These are phyloP conservation scores for Sinocyclocheilus maitianheensis DNA, from an alignment of 2,113 vertebrate species.

Conservation along the genomic window DNA sequence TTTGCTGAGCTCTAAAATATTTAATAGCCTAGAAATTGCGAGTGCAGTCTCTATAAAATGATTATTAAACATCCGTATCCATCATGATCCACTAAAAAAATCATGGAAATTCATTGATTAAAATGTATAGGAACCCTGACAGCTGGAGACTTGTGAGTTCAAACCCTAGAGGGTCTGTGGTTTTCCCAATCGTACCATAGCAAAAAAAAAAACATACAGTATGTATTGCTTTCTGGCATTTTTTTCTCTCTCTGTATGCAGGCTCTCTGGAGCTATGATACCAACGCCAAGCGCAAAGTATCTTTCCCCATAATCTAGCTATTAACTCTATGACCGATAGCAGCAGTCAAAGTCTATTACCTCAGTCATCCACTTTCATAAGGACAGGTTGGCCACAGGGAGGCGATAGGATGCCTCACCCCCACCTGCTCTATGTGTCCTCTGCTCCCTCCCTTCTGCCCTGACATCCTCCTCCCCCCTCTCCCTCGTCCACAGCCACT, in stretches of 20 bases:
- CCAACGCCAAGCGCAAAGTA: conserved; percentile 30
- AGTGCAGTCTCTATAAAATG: not conserved
- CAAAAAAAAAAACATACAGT: not conserved
- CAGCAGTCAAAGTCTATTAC: conserved; percentile 79
- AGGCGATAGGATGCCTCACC: conserved; percentile 61
- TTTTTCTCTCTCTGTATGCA: not conserved
- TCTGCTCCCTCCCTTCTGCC: conserved; percentile 49
- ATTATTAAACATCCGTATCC: not conserved
- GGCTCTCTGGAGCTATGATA: conserved; percentile 7
- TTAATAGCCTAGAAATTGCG: not conserved
- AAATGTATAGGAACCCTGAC: conserved; percentile 1
- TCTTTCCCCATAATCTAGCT: conserved; percentile 59
- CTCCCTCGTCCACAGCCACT: too few species aligned
- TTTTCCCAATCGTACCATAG: not conserved
- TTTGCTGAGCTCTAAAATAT: conserved; percentile 6
- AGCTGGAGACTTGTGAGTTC: not conserved
- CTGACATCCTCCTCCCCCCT: conserved; percentile 36
- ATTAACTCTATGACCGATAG: conserved; percentile 80
- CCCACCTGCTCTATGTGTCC: conserved; percentile 73
- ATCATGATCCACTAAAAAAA: not conserved
- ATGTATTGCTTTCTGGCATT: not conserved
- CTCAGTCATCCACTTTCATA: conserved; percentile 78
- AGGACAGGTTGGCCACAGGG: conserved; percentile 71
- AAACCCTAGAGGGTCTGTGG: conserved; percentile 10
- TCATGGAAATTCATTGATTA: not conserved